Base-by-base conservation (phyloP, 1,140 invertebrate species). In the Pogonognathellus flavescens region DNA sequence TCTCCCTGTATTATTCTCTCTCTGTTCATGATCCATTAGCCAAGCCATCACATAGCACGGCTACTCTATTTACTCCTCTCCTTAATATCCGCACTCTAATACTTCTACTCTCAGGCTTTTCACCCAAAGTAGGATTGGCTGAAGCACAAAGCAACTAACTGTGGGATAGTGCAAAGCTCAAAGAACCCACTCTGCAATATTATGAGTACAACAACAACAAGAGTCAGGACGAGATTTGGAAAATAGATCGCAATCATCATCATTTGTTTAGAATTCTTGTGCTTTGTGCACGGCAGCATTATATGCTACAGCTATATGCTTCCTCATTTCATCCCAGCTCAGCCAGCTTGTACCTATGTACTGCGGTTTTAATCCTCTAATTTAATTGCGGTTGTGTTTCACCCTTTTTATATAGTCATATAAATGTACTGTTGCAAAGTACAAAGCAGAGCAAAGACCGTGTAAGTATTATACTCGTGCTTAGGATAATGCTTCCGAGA, bases 321-420 rank as follows among this genome's bases (percentile, higher is more conserved):
- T 50, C 16, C 70, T 31, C 70, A 76, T 50, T 76, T 50, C 70
- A 76, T 31, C 49, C 49, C 70, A 76, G 70, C 49, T 50, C 70
- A 16, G 62, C 14, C 11, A 66, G 62, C 6, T 41, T 41, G 6
- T 41, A 41, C 31, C 31, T 41, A 41, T 41, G 31, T 66, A 66
- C 62, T 66, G 62, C 62, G 20, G 62, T 16, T 76, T 76, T 76
- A 76, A 76, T 76, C 70, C 70, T 76, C 49, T 76, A 76, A 76
- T 76, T 76, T 76, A 76, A 76, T 76, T 76, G 70, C 70, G 70
- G 70, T 76, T 76, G 31, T 76, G 70, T 76, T 76, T 76, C 31
- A 8, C 31, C 31, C 31, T 41, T 6, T 6, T 41, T 41, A 41
- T 41, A 41, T 6, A 3, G 1, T 1, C 31, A 41, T 41, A 41